A percentile compares a stretch with the other conserved stretches of the same genome.
These are phyloP conservation scores for Condylura cristata DNA, from an alignment of 2,113 vertebrate genomes.

Conservation along the genomic window DNA sequence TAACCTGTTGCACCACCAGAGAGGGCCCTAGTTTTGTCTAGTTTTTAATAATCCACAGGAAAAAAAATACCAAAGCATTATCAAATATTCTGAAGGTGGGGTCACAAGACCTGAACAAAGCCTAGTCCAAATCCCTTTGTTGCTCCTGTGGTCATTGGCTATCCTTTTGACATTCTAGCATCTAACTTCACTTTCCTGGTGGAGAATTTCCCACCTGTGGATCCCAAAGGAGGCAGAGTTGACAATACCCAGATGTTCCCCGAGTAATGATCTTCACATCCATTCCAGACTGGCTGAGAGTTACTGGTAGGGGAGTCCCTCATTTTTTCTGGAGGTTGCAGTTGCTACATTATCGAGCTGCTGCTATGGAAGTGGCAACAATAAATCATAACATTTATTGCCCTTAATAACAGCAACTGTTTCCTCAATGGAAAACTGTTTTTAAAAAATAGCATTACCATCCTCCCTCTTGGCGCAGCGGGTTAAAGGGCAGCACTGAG, in stretches of 20 bases:
- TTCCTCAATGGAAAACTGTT: neutral
- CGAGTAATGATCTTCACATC: neutral
- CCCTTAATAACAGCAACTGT: neutral
- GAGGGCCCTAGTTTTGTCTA: too few species aligned
- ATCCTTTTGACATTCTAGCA: neutral
- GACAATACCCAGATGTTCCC: neutral
- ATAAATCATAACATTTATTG: neutral
- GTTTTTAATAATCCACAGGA: too few species aligned
- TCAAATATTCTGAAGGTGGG: neutral
- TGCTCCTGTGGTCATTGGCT: neutral
- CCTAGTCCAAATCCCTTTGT: neutral
- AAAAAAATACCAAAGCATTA: neutral
- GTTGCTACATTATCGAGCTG: neutral
- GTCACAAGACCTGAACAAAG: neutral
- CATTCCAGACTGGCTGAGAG: neutral
- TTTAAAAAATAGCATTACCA: neutral
- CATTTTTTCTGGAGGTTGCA: neutral
- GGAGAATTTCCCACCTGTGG: neutral
- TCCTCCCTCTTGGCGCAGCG: too few species aligned
- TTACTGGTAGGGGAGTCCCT: neutral
- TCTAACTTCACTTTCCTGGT: neutral
- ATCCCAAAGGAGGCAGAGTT: neutral
- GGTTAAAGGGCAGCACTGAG: too few species aligned
- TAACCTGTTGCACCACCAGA: too few species aligned
- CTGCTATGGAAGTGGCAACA: neutral